Percentiles rank a stretch among this genome's conserved stretches.
phyloP scores from a whole-genome alignment of 2,797 vertebrate genomes.

The Oreochromis grahami region DNA sequence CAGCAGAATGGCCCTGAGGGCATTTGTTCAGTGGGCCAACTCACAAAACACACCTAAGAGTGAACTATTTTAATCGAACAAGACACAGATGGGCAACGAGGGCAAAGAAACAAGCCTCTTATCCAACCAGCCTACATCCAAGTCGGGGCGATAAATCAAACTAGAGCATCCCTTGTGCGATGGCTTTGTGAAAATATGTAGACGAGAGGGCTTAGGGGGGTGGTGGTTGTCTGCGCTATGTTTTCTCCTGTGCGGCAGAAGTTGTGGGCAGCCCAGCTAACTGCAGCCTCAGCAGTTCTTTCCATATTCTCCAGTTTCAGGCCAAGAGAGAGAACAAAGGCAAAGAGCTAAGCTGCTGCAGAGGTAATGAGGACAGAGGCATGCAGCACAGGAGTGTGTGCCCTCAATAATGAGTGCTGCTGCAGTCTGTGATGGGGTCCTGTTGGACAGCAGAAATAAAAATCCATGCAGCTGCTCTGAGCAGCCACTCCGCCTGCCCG shows the following conservation, averaged over 20 bases:
- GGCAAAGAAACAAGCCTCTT: neutral
- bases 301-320: conserved; percentile 75
- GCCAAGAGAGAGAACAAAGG: conserved; percentile 76
- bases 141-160: conserved; percentile 57
- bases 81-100: neutral
- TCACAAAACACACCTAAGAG: conserved; percentile 12
- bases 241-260: conserved; percentile 73
- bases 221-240: conserved; percentile 62
- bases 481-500: conserved; percentile 49
- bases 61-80: conserved; percentile 18
- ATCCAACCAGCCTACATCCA: neutral
- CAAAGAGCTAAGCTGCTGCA: conserved; percentile 69
- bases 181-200: conserved; percentile 62
- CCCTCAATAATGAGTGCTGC: conserved; percentile 68
- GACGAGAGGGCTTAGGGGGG: conserved; percentile 58
- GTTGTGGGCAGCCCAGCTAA: conserved; percentile 74
- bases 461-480: conserved; percentile 62
- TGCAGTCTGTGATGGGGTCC: conserved; percentile 66
- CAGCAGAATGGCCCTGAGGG: conserved; percentile 43
- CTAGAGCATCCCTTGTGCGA: conserved; percentile 42
- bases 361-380: conserved; percentile 75
- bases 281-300: conserved; percentile 78
- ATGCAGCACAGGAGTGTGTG: conserved; percentile 62
- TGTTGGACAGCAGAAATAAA: conserved; percentile 56
- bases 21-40: conserved; percentile 46